These are phyloP conservation scores for Kryptopterus vitreolus DNA, from an alignment of 2,797 vertebrate species.

Conservation along the genomic window DNA sequence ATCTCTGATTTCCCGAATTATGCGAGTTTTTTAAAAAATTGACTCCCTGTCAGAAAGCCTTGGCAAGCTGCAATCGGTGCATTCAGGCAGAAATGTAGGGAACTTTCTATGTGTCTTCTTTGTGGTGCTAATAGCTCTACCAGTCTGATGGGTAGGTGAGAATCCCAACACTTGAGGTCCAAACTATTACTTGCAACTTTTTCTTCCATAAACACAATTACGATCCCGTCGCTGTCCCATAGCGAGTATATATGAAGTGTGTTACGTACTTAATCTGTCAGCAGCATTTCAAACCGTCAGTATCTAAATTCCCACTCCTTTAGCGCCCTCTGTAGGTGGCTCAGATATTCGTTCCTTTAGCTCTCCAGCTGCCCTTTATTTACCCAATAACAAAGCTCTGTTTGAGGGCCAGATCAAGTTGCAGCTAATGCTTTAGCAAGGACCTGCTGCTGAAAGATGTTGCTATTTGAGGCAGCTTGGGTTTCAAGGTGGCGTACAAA, in stretches of 20 bases:
- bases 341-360: background rate
- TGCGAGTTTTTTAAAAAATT: background rate
- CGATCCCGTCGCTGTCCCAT: constrained; percentile 1
- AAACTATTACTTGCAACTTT: background rate
- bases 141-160: constrained; percentile 1
- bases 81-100: constrained; percentile 43
- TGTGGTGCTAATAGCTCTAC: constrained; percentile 42
- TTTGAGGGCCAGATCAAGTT: constrained; percentile 58
- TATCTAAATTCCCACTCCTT: constrained; percentile 48
- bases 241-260: background rate
- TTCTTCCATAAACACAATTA: constrained; percentile 1
- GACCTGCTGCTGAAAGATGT: constrained; percentile 60
- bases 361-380: constrained; percentile 53
- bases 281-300: background rate
- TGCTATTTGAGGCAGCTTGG: constrained; percentile 60
- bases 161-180: background rate
- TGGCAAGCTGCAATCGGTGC: constrained; percentile 31
- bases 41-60: constrained; percentile 27
- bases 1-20: background rate
- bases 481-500: constrained; percentile 62
- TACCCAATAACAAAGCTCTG: constrained; percentile 58
- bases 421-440: constrained; percentile 61
- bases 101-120: constrained; percentile 39
- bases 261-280: constrained; percentile 1
- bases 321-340: constrained; percentile 54